phyloP scores from a whole-genome alignment of 1,140 invertebrate species.

The Melitaea cinxia region DNA sequence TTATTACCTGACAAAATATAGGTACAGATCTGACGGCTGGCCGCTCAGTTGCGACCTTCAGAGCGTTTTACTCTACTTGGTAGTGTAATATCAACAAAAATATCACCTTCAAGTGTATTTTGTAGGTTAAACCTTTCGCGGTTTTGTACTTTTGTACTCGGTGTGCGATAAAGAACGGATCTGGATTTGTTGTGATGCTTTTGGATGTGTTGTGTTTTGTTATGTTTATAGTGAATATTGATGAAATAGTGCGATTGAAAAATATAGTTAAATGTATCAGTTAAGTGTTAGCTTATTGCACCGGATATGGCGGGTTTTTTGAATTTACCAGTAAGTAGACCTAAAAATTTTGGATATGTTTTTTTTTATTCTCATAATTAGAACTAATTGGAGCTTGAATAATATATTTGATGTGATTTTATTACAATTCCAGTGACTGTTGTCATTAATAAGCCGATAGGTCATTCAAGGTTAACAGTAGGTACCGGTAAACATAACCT shows the following conservation, averaged over 20 bases:
- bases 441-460: slow-evolving; percentile 44
- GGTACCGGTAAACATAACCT: slow-evolving; percentile 73
- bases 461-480: slow-evolving; percentile 77
- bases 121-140: slow-evolving; percentile 81
- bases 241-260: slow-evolving; percentile 39
- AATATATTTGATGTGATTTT: slow-evolving; percentile 2
- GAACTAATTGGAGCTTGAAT: neutral
- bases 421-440: slow-evolving; percentile 23
- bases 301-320: slow-evolving; percentile 64
- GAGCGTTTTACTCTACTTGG: slow-evolving; percentile 31
- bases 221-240: slow-evolving; percentile 5
- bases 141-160: slow-evolving; percentile 69
- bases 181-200: slow-evolving; percentile 41
- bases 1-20: slow-evolving; percentile 66
- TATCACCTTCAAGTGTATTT: slow-evolving; percentile 81
- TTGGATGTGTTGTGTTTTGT: slow-evolving; percentile 40
- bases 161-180: slow-evolving; percentile 54
- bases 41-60: slow-evolving; percentile 30
- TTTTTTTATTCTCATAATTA: neutral
- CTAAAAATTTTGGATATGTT: slow-evolving; percentile 9
- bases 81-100: slow-evolving; percentile 78
- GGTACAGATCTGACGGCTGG: slow-evolving; percentile 25
- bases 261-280: slow-evolving; percentile 37
- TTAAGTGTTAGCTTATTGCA: slow-evolving; percentile 33
- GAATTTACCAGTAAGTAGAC: slow-evolving; percentile 50